Evolutionary conservation across 2,113 vertebrate genomes (phyloP).

Genomic region (Boleophthalmus pectinirostris): DNA sequence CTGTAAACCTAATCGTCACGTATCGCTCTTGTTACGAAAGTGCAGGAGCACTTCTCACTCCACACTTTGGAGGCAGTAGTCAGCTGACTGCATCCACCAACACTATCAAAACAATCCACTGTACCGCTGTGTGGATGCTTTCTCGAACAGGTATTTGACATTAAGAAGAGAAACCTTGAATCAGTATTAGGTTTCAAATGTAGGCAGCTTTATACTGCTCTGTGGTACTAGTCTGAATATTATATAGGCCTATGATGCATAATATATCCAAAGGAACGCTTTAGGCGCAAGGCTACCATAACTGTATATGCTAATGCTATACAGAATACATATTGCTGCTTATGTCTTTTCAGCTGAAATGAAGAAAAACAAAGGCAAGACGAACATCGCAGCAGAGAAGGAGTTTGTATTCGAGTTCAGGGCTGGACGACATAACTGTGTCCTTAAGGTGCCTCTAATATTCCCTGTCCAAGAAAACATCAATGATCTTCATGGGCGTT

Average conservation of each 20-base stretch:
- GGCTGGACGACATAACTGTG: slow-evolving; percentile 81
- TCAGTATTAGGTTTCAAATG: background rate
- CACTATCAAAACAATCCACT: slow-evolving; percentile 2
- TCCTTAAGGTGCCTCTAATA: slow-evolving; percentile 86
- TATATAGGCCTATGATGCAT: no score
- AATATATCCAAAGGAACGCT: no score
- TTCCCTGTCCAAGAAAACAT: slow-evolving; percentile 88
- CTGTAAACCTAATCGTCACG: background rate
- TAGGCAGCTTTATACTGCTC: background rate
- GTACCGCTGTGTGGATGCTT: slow-evolving; percentile 1
- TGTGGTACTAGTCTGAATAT: background rate
- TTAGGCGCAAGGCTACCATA: background rate
- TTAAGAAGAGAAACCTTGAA: background rate
- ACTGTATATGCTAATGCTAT: background rate
- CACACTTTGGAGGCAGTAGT: background rate
- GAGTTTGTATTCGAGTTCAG: slow-evolving; percentile 89
- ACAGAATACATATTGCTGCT: background rate
- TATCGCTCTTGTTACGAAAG: slow-evolving; percentile 37
- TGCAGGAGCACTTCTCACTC: background rate
- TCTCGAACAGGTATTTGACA: slow-evolving; percentile 8
- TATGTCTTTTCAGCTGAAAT: slow-evolving; percentile 67
- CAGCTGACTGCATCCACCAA: slow-evolving; percentile 48
- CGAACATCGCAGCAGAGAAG: slow-evolving; percentile 75
- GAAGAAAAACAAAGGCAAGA: slow-evolving; percentile 85
- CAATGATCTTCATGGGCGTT: slow-evolving; percentile 86